Base-by-base conservation (phyloP, 2,888 invertebrate genomes). In the Idaea dimidiata region DNA sequence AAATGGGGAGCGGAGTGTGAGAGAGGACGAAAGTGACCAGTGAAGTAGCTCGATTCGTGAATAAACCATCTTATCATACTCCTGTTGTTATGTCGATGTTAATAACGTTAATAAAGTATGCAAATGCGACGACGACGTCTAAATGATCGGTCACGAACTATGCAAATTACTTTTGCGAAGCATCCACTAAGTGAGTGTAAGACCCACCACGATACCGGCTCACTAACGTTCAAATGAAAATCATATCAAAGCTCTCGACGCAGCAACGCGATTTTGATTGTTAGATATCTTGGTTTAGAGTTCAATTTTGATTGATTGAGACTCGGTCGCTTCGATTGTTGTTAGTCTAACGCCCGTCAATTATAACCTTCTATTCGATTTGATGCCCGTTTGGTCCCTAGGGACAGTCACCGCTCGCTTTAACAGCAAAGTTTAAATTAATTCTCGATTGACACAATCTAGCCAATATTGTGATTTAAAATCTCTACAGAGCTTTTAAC, bases 291-390 rank as follows among this genome's bases (percentile, higher is more conserved):
- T 60, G 64, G 60, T 60, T 64, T 70, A 88, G 77, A 79, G 83
- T 76, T 71, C 71, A 84, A 74, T 79, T 83, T 89, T 80, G 81
- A 82, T 79, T 77, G 81, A 76, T 76, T 71, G 64, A 66, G 18
- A 66, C 65, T 63, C 67, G 62, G 79, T 72, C 77, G 73, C 72
- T 82, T 83, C 66, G 78, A 82, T 80, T 80, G 84, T 83, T 87
- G 80, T 87, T 88, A 79, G 82, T 75, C 81, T 81, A 84, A 76
- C 77, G 71, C 72, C 71, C 82, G 85, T 86, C 89, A 89, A 89
- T 89, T 89, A 89, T 89, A 87, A 88, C 86, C 84, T 86, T 86
- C 87, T 89, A 88, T 90, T 88, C 83, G 89, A 89, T 91, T 88
- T 89, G 88, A 88, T 87, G 83, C 80, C 85, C 79, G 84, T 81